phyloP scores from a whole-genome alignment of 2,888 invertebrate species.

The Eumacrocentrus americanus region DNA sequence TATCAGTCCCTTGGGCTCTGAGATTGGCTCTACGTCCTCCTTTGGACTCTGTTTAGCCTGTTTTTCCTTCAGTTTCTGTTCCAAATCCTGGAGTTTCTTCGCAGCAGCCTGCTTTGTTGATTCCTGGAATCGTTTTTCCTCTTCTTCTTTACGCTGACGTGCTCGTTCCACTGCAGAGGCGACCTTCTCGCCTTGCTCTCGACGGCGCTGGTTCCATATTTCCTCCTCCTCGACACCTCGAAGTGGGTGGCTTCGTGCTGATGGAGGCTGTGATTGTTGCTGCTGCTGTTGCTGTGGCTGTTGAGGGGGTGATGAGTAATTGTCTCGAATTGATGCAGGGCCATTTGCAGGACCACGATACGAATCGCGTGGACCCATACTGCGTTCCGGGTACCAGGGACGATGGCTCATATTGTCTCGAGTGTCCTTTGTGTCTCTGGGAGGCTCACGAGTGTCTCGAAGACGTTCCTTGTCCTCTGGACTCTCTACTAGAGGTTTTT shows the following conservation, averaged over 20 bases:
- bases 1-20: constrained; percentile 61
- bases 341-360: constrained; percentile 53
- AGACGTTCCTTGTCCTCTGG: constrained; percentile 50
- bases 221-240: constrained; percentile 68
- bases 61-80: constrained; percentile 71
- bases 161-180: constrained; percentile 83
- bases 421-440: constrained; percentile 33
- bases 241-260: constrained; percentile 58
- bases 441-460: constrained; percentile 44
- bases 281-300: constrained; percentile 27
- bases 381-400: constrained; percentile 35
- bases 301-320: constrained; percentile 43
- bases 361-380: constrained; percentile 34
- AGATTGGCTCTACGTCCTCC: constrained; percentile 48
- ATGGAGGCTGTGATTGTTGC: constrained; percentile 46
- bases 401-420: constrained; percentile 35
- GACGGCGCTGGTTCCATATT: constrained; percentile 74
- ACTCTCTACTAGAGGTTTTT: constrained; percentile 40
- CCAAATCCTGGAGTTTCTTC: constrained; percentile 73
- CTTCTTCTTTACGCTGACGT: constrained; percentile 85
- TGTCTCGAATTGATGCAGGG: constrained; percentile 42
- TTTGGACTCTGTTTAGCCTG: constrained; percentile 59
- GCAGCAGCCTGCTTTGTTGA: constrained; percentile 68
- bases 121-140: constrained; percentile 78
- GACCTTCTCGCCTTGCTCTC: constrained; percentile 74